Conservation (phyloP, 2,797 vertebrate genomes). For the Manis crassicaudata region DNA sequence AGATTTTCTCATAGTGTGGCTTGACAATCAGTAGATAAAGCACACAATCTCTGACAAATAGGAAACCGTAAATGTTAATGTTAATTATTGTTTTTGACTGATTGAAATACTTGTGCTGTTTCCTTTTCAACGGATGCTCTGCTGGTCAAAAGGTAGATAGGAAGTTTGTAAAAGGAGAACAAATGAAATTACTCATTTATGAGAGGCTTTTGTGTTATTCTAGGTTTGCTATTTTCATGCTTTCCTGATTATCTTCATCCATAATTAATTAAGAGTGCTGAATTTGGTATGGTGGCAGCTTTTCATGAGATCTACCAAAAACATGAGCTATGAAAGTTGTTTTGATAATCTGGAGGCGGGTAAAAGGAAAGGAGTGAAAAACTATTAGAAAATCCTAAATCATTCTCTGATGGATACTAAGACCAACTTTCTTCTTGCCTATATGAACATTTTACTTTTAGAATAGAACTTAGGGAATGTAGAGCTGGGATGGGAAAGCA, state of each 20-base stretch:
- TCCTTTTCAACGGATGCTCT: slow-evolving; percentile 2
- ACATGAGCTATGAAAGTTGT: slow-evolving; percentile 61
- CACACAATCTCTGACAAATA: neutral
- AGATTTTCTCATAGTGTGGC: neutral
- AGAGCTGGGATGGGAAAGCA: slow-evolving; percentile 73
- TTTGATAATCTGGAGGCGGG: slow-evolving; percentile 9
- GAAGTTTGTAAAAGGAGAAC: slow-evolving; percentile 9
- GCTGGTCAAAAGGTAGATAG: neutral
- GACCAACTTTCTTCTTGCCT: slow-evolving; percentile 61
- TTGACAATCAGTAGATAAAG: neutral
- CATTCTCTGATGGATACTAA: slow-evolving; percentile 54
- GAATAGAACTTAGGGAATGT: slow-evolving; percentile 79
- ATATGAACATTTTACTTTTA: slow-evolving; percentile 77
- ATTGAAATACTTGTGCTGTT: slow-evolving; percentile 19
- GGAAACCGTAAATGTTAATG: neutral
- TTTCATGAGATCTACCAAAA: slow-evolving; percentile 53
- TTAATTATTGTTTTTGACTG: neutral
- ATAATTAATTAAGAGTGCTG: neutral
- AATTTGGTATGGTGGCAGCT: neutral
- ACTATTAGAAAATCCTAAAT: slow-evolving; percentile 71
- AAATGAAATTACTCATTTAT: neutral
- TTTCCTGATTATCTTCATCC: neutral
- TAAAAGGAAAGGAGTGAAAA: slow-evolving; percentile 54
- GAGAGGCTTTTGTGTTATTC: neutral
- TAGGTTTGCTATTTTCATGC: neutral